Conservation (phyloP, 2,113 vertebrate species). For the Dasyurus viverrinus region DNA sequence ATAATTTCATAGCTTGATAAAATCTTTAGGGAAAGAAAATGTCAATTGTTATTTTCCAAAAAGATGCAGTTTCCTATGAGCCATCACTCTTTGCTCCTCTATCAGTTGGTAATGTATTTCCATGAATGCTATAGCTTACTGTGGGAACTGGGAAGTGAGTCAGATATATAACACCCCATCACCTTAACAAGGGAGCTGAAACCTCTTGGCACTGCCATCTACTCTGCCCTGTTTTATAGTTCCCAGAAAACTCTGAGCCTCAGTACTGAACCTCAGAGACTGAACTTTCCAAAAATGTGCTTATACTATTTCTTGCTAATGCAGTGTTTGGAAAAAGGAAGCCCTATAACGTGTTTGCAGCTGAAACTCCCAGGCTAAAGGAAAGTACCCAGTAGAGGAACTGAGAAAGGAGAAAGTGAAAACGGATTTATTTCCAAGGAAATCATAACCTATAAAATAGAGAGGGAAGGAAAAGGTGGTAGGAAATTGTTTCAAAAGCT, state of each 20-base stretch:
- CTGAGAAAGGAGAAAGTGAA: neutral
- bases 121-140: neutral
- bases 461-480: neutral
- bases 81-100: neutral
- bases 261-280: neutral
- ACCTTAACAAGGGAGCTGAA: neutral
- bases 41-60: neutral
- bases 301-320: neutral
- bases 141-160: neutral
- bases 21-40: neutral
- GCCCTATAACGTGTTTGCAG: neutral
- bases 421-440: neutral
- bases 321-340: neutral
- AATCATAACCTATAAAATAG: neutral
- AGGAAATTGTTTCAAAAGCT: neutral
- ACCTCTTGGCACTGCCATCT: neutral
- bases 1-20: neutral
- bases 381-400: neutral
- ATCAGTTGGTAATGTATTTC: neutral
- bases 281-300: neutral
- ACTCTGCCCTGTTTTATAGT: neutral
- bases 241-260: neutral
- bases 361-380: neutral
- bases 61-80: neutral
- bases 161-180: neutral